Conservation (phyloP, 2,113 vertebrate species). For the Geococcyx californianus region DNA sequence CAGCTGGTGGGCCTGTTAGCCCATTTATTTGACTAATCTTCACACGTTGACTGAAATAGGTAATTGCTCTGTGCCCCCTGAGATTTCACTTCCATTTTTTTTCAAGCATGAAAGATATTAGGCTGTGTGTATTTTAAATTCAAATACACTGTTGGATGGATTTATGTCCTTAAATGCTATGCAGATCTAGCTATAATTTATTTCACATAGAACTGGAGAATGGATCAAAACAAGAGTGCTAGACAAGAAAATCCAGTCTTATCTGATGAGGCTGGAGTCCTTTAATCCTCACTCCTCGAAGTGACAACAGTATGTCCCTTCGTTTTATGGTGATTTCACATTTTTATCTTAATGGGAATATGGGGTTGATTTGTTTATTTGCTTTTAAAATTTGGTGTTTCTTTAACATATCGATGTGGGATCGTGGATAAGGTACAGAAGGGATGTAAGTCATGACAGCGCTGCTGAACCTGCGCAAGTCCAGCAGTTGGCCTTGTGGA, state of each 20-base stretch:
- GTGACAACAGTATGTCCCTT: constrained; percentile 24
- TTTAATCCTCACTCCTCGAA: constrained; percentile 53
- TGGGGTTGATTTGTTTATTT: background rate
- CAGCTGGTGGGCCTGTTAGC: constrained; percentile 64
- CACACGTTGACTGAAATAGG: constrained; percentile 61
- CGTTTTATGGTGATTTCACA: constrained; percentile 9
- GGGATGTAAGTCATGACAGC: background rate
- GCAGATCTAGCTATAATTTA: constrained; percentile 44
- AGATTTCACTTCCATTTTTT: constrained; percentile 54
- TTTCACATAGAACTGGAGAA: constrained; percentile 38
- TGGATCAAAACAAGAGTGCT: constrained; percentile 24
- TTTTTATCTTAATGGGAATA: constrained; percentile 13
- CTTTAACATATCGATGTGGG: background rate
- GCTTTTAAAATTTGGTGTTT: background rate
- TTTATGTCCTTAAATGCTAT: constrained; percentile 48
- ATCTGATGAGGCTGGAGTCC: constrained; percentile 44
- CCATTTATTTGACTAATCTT: constrained; percentile 69
- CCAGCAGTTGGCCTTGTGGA: background rate
- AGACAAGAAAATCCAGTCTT: constrained; percentile 46
- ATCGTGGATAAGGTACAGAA: background rate
- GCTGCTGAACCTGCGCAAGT: background rate
- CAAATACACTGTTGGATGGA: constrained; percentile 46
- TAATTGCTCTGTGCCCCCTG: constrained; percentile 61
- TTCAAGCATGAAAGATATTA: constrained; percentile 36
- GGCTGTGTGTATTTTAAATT: constrained; percentile 56